Evolutionary conservation across 2,888 invertebrate genomes (phyloP), one percentile per base, ranked within the genome.

Genomic region (Alloscopus bannaensis): DNA sequence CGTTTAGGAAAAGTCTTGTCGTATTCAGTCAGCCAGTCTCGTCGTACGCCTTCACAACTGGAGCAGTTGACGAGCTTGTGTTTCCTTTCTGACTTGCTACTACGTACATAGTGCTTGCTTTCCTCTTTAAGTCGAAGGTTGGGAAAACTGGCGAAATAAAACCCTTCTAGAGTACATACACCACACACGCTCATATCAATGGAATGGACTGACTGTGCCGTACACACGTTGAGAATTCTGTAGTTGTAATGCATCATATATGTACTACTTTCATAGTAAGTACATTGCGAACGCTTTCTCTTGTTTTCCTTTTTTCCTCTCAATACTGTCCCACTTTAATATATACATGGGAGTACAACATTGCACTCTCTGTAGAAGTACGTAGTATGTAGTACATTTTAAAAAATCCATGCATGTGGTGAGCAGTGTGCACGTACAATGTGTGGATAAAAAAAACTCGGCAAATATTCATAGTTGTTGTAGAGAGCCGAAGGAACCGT

Each of bases 21-120:
- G 26, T 57, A 29, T 57, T 31, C 57, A 57, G 57, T 57, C 57
- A 57, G 57, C 57, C 31, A 28, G 57, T 57, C 57, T 57, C 57
- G 31, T 57, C 52, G 52, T 22, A 52, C 52, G 52, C 52, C 24
- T 52, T 52, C 52, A 52, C 52, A 52, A 52, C 52, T 52, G 22
- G 52, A 52, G 52, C 52, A 52, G 52, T 52, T 52, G 52, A 52
- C 52, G 52, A 52, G 52, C 52, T 24, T 52, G 6, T 36, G 20
- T 52, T 24, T 24, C 24, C 22, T 52, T 3, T 22, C 52, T 36
- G 6, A 16, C 52, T 52, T 52, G 20, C 52, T 16, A 4, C 2
- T 22, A 52, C 36, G 36, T 45, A 45, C 6, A 45, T 3, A 45
- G 6, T 52, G 11, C 3, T 3, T 22, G 22, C 24, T 52, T 52